Evolutionary conservation across 2,113 vertebrate species (phyloP).

Genomic region (Chiloscyllium plagiosum): DNA sequence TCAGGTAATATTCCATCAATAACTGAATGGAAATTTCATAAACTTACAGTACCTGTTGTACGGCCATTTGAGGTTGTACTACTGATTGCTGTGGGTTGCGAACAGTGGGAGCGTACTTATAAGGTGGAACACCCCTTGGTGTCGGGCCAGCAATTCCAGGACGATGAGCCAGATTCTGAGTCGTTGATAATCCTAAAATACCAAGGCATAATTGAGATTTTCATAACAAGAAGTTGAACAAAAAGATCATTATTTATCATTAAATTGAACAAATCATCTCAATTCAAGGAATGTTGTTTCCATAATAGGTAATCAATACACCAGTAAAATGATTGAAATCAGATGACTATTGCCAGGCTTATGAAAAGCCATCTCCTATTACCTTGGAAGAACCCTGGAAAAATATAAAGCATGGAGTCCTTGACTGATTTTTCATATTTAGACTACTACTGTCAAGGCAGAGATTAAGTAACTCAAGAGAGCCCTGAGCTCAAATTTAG

Average conservation of each 20-base stretch:
- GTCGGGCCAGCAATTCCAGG: slow-evolving; percentile 66
- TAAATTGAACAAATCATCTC: not conserved
- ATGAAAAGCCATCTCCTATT: not conserved
- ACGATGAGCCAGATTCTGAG: slow-evolving; percentile 74
- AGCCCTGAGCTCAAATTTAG: not conserved
- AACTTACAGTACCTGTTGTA: slow-evolving; percentile 70
- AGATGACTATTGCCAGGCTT: not conserved
- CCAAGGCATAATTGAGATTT: slow-evolving; percentile 26
- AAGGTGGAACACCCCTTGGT: slow-evolving; percentile 80
- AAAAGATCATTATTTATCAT: not conserved
- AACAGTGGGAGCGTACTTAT: slow-evolving; percentile 83
- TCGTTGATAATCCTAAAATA: slow-evolving; percentile 56
- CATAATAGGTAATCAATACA: not conserved
- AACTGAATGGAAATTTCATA: not conserved
- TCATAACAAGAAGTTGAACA: not conserved
- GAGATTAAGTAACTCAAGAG: not conserved
- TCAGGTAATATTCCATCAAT: not conserved
- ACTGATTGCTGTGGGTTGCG: slow-evolving; percentile 81
- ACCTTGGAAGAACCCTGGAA: not conserved
- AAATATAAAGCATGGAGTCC: not conserved
- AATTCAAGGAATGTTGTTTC: not conserved
- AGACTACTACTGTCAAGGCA: not conserved
- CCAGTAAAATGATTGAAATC: not conserved
- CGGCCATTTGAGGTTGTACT: slow-evolving; percentile 67
- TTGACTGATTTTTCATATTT: not conserved